A percentile compares a stretch with the other conserved stretches of the same genome.
phyloP scores from a whole-genome alignment of 2,113 vertebrate species.

The Atlantisia rogersi region DNA sequence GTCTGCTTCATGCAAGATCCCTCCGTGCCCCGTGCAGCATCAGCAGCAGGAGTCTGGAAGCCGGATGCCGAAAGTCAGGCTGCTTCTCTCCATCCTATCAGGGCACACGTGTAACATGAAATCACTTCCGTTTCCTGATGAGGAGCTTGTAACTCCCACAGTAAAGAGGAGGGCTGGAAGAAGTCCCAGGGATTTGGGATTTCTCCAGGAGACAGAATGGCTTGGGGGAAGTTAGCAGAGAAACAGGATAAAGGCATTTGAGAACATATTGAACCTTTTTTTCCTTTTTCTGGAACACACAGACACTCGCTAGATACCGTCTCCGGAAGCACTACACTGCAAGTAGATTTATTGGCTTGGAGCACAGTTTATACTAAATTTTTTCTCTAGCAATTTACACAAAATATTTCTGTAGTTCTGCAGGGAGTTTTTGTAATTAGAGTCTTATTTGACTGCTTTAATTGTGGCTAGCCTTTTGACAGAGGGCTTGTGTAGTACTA shows the following conservation, averaged over 20 bases:
- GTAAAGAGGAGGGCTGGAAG: constrained; percentile 1
- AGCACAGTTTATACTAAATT: neutral
- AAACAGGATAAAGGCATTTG: constrained; percentile 48
- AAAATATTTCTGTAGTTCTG: constrained; percentile 48
- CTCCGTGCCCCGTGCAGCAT: accelerated
- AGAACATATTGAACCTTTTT: constrained; percentile 52
- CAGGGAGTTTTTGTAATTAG: constrained; percentile 41
- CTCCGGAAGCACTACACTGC: neutral
- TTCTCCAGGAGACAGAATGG: constrained; percentile 7
- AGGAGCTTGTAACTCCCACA: neutral
- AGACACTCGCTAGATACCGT: neutral
- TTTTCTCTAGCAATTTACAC: constrained; percentile 40
- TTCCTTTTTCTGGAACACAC: neutral
- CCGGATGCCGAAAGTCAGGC: accelerated
- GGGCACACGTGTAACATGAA: neutral
- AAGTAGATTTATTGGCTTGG: constrained; percentile 26
- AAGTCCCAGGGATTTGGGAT: constrained; percentile 45
- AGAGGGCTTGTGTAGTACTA: neutral
- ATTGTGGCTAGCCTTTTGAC: constrained; percentile 22
- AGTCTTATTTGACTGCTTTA: constrained; percentile 19
- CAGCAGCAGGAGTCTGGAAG: neutral
- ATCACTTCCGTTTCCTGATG: neutral
- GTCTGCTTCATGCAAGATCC: accelerated
- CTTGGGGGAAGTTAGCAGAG: constrained; percentile 40
- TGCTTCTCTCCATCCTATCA: neutral